These are phyloP conservation scores for Cryptops parisi DNA, from an alignment of 2,888 invertebrate species.

Conservation along the genomic window DNA sequence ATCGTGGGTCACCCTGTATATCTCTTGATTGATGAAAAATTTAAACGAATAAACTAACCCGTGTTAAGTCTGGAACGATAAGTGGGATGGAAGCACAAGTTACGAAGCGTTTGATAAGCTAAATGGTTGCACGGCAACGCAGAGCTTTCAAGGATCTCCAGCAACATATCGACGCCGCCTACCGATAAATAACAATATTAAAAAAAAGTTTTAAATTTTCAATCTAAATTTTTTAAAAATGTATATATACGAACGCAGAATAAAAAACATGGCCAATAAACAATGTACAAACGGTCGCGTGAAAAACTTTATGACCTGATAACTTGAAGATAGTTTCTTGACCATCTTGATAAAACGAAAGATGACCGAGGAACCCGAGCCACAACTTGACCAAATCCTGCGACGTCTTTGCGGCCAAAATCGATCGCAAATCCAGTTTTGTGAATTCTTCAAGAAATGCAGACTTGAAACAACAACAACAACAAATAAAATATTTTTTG, in stretches of 20 bases:
- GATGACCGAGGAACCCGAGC: slow-evolving; percentile 1
- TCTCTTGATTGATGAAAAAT: too few species aligned
- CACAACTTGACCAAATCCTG: too few species aligned
- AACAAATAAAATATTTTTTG: too few species aligned
- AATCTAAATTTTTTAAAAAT: background rate
- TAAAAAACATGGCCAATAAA: background rate
- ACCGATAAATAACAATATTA: background rate
- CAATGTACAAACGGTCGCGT: background rate
- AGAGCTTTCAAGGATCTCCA: background rate
- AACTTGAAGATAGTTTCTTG: background rate
- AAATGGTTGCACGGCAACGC: background rate
- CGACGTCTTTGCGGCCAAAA: too few species aligned
- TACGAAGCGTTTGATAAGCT: background rate
- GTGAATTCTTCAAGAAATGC: too few species aligned
- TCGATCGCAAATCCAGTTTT: too few species aligned
- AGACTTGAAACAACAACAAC: too few species aligned
- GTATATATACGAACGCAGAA: background rate
- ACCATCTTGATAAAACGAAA: slow-evolving; percentile 5
- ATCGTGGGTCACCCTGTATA: too few species aligned
- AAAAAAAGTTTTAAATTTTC: background rate
- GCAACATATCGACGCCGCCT: background rate
- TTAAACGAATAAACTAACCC: too few species aligned
- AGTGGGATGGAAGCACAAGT: too few species aligned
- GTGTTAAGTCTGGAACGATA: too few species aligned
- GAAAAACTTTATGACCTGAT: too few species aligned